phyloP scores from a whole-genome alignment of 2,888 invertebrate species.

The Liposcelis brunnea region DNA sequence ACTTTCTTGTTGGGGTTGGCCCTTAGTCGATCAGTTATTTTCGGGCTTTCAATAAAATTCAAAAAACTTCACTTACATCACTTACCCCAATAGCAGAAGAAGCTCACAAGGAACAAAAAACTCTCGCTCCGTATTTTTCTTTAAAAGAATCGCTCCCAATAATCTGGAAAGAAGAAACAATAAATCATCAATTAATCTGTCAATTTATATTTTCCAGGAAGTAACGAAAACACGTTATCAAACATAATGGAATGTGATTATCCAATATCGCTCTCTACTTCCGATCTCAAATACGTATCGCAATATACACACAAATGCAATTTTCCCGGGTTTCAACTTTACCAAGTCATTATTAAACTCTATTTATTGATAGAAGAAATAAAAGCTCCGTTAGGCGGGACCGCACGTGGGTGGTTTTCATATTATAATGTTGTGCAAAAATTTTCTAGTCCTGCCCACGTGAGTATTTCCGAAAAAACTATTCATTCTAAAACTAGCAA shows the following conservation, averaged over 20 bases:
- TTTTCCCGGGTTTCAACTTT: constrained; percentile 7
- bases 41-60: too few species aligned
- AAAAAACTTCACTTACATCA: too few species aligned
- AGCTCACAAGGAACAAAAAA: too few species aligned
- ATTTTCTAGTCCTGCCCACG: constrained; percentile 33
- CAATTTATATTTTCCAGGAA: neutral
- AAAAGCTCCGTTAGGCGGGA: constrained; percentile 23
- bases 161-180: too few species aligned
- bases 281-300: constrained; percentile 6
- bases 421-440: constrained; percentile 31
- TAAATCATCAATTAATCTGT: too few species aligned
- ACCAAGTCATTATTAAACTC: neutral
- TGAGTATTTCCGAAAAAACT: constrained; percentile 15
- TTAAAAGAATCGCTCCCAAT: too few species aligned
- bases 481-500: too few species aligned
- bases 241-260: constrained; percentile 8
- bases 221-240: constrained; percentile 4
- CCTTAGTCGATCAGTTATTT: too few species aligned
- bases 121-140: too few species aligned
- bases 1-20: too few species aligned
- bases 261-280: neutral
- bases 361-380: neutral
- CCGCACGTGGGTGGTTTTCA: constrained; percentile 34
- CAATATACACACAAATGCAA: neutral
- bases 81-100: too few species aligned